These are phyloP conservation scores for Neodiprion pinetum DNA, from an alignment of 1,140 invertebrate genomes.

Conservation along the genomic window DNA sequence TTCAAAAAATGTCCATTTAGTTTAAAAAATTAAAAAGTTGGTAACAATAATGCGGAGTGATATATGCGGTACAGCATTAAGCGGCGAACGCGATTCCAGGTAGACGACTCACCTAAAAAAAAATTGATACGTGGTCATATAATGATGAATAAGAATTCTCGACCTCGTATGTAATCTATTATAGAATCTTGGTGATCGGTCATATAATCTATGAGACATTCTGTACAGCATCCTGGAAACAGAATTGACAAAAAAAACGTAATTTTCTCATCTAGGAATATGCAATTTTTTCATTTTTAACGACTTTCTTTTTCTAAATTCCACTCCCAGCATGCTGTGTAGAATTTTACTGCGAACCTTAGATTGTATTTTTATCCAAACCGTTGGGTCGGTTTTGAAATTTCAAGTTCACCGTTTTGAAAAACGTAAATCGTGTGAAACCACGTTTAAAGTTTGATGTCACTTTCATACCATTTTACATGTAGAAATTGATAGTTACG, in stretches of 20 bases:
- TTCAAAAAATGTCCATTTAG: no score
- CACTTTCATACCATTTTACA: background rate
- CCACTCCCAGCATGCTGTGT: background rate
- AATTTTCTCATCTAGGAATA: background rate
- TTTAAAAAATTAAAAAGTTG: no score
- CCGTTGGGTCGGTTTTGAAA: background rate
- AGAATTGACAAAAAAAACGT: background rate
- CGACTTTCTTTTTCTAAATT: background rate
- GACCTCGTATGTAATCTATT: no score
- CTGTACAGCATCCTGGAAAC: background rate
- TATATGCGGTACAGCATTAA: no score
- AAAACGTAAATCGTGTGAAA: background rate
- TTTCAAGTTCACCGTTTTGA: background rate
- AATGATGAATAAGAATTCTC: no score
- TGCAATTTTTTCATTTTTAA: background rate
- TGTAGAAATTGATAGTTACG: background rate
- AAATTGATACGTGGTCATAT: background rate
- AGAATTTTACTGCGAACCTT: background rate
- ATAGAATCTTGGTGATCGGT: no score
- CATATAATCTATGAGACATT: background rate
- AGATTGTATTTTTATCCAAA: background rate
- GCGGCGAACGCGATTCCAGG: background rate
- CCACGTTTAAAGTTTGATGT: slow-evolving; percentile 7
- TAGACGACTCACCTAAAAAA: background rate
- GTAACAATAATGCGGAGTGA: no score